Evolutionary conservation across 1,140 invertebrate genomes (phyloP), one percentile per base, ranked within the genome.

Genomic region (Meloidogyne chitwoodi): DNA sequence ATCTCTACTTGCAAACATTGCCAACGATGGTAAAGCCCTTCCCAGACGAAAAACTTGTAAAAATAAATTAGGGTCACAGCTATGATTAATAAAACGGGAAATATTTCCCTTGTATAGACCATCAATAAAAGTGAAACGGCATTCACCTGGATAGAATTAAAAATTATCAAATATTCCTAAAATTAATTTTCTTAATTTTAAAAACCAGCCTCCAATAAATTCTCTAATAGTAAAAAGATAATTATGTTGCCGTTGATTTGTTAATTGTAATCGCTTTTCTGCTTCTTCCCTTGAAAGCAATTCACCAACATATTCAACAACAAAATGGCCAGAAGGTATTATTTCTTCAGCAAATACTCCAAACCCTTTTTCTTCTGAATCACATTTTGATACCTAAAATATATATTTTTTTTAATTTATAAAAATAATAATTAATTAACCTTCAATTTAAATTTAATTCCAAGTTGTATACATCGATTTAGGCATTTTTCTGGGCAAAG

Each of bases 21-120:
- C 79, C 29, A 81, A 64, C 16, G 34, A 48, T 6, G 79, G 79
- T 8, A 34, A 34, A 19, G 31, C 26, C 19, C 68, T 61, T 11
- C 79, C 79, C 16, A 83, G 19, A 16, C 79, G 81, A 29, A 80
- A 31, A 10, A 80, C 56, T 64, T 79, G 64, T 34, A 69, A 77
- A 26, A 41, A 29, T 31, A 80, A 79, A 93, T 95, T 95, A 90
- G 98, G 96, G 90, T 95, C 97, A 90, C 97, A 99, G 89, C 94
- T 95, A 88, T 99, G 97, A 90, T 99, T 99, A 86, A 99, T 99
- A 87, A 99, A 99, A 74, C 97, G 89, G 0, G 96, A 96, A 76
- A 99, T 90, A 70, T 75, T 75, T 16, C 74, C 74, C 19, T 75
- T 67, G 22, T 74, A 48, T 4, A 24, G 69, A 0, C 44, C 74